phyloP scores from a whole-genome alignment of 2,113 vertebrate species.

The Apaloderma vittatum region DNA sequence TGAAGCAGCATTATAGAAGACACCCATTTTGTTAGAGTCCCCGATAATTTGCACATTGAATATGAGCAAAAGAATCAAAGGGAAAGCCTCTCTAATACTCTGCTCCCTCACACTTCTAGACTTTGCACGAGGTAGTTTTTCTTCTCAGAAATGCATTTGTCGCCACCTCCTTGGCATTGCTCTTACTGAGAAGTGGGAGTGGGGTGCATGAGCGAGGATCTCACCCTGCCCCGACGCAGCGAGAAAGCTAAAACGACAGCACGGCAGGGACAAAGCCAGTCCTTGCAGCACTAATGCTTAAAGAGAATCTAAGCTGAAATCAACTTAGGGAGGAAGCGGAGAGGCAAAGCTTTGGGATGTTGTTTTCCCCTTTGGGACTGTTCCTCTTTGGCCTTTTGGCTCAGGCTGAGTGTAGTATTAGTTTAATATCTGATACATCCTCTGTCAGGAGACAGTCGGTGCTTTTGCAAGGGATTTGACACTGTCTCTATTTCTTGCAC shows the following conservation, averaged over 20 bases:
- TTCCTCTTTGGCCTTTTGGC: slow-evolving; percentile 12
- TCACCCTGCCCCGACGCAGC: rapidly evolving
- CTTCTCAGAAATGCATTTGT: neutral
- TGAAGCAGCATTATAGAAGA: neutral
- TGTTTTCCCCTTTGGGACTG: neutral
- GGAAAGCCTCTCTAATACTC: neutral
- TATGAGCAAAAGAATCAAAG: neutral
- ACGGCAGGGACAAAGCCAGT: neutral
- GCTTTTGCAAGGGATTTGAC: neutral
- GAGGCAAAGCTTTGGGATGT: neutral
- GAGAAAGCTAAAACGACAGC: neutral
- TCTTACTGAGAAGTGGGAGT: neutral
- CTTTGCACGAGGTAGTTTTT: neutral
- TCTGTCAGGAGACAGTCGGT: neutral
- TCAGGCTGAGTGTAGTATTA: neutral
- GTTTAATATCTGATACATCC: neutral
- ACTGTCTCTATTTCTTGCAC: neutral
- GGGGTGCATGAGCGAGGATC: neutral
- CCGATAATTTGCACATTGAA: neutral
- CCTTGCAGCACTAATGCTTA: neutral
- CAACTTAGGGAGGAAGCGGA: rapidly evolving
- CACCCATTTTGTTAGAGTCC: neutral
- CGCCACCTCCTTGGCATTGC: neutral
- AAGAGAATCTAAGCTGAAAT: neutral
- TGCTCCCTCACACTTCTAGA: neutral